Conservation (phyloP, 2,113 vertebrate species). For the Muntiacus reevesi region DNA sequence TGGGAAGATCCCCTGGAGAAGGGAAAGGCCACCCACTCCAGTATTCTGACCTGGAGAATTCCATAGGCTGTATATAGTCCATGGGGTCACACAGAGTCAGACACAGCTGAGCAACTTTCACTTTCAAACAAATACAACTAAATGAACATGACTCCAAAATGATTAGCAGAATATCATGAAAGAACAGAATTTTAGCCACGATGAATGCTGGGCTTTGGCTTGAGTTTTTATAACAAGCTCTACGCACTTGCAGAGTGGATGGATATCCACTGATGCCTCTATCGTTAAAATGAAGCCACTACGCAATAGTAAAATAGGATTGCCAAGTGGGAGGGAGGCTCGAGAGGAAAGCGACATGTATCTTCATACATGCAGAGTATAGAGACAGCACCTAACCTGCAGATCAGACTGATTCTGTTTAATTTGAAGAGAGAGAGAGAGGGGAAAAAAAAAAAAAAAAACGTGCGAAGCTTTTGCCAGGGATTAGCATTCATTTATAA, state of each 20-base stretch:
- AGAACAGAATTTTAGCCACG: not conserved
- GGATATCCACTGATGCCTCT: not conserved
- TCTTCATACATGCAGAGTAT: not conserved
- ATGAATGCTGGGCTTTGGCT: not conserved
- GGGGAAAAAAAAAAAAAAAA: not conserved
- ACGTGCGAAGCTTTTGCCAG: not conserved
- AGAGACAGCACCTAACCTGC: not conserved
- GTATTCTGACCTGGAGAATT: not conserved
- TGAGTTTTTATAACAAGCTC: not conserved
- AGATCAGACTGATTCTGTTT: not conserved
- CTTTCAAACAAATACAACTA: not conserved
- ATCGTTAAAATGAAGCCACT: not conserved
- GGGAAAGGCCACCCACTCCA: not conserved
- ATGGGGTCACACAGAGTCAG: not conserved
- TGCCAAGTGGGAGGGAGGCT: not conserved
- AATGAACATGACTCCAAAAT: not conserved
- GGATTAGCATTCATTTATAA: constrained; percentile 42
- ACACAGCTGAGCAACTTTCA: not conserved
- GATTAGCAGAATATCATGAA: not conserved
- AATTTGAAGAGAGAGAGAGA: not conserved
- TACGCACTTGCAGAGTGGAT: not conserved
- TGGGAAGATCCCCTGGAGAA: not conserved
- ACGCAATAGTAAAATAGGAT: not conserved
- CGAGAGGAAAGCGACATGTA: not conserved
- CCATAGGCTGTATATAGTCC: not conserved